A percentile compares a stretch with the other conserved stretches of the same genome.
Evolutionary conservation across 2,113 vertebrate genomes (phyloP).

Genomic region (Vulpes lagopus): DNA sequence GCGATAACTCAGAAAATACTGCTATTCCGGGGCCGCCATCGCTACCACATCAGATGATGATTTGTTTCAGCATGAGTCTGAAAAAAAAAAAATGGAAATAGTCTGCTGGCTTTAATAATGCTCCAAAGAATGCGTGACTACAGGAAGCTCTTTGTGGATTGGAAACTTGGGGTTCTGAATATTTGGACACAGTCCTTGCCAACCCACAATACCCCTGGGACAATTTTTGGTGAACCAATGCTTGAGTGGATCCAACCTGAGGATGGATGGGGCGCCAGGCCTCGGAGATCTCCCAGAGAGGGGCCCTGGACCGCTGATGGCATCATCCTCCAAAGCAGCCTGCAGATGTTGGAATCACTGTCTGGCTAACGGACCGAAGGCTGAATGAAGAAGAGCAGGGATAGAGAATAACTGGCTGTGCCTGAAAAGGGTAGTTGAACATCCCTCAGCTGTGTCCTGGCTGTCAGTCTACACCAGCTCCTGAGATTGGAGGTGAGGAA

Average conservation of each 20-base stretch:
- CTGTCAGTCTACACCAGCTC: not conserved
- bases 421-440: too few species aligned
- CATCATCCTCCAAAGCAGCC: not conserved
- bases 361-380: fast-evolving
- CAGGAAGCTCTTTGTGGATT: not conserved
- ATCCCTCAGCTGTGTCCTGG: fast-evolving
- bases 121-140: not conserved
- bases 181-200: not conserved
- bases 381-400: fast-evolving
- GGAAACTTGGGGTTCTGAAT: not conserved
- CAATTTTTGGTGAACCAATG: not conserved
- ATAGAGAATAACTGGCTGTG: not conserved
- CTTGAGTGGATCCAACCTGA: not conserved
- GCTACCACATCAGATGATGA: fast-evolving
- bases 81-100: not conserved
- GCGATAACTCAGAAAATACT: fast-evolving
- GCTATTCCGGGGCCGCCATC: not conserved
- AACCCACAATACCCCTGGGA: not conserved
- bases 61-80: not conserved
- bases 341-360: fast-evolving
- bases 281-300: not conserved
- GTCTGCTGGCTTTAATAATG: conserved; percentile 56
- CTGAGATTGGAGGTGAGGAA: not conserved
- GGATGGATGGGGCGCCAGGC: not conserved
- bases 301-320: not conserved